These are phyloP conservation scores for Mesaphorura yosii DNA, from an alignment of 1,140 invertebrate genomes.

Conservation along the genomic window DNA sequence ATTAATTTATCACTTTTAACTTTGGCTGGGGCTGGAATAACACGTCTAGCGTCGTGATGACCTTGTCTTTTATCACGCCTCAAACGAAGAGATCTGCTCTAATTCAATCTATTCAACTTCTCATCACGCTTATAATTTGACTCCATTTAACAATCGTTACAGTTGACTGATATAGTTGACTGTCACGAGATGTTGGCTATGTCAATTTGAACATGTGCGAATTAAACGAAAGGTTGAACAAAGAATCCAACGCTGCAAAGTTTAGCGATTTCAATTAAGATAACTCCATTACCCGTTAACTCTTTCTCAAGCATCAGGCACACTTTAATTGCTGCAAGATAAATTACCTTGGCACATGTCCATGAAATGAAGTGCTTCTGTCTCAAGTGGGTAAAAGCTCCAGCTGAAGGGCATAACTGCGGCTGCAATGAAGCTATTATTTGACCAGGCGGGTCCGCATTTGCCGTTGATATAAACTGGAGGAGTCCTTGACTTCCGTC, in stretches of 20 bases:
- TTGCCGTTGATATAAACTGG: conserved; percentile 28
- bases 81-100: not conserved
- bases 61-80: not conserved
- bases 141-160: not conserved
- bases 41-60: not conserved
- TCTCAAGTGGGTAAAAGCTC: conserved; percentile 22
- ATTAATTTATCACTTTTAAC: not conserved
- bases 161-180: no score
- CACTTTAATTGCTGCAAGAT: not conserved
- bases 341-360: conserved; percentile 29
- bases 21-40: not conserved
- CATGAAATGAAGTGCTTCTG: conserved; percentile 28
- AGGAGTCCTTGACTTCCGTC: conserved; percentile 31
- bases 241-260: not conserved
- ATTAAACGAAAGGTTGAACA: not conserved
- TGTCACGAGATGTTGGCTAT: no score
- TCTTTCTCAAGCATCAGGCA: not conserved
- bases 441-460: conserved; percentile 19
- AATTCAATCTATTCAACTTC: not conserved
- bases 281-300: not conserved
- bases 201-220: not conserved
- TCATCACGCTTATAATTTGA: not conserved
- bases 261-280: not conserved
- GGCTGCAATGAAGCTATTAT: conserved; percentile 29
- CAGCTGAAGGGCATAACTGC: conserved; percentile 28